Conservation (phyloP, 2,797 vertebrate genomes). For the Taeniopygia guttata region DNA sequence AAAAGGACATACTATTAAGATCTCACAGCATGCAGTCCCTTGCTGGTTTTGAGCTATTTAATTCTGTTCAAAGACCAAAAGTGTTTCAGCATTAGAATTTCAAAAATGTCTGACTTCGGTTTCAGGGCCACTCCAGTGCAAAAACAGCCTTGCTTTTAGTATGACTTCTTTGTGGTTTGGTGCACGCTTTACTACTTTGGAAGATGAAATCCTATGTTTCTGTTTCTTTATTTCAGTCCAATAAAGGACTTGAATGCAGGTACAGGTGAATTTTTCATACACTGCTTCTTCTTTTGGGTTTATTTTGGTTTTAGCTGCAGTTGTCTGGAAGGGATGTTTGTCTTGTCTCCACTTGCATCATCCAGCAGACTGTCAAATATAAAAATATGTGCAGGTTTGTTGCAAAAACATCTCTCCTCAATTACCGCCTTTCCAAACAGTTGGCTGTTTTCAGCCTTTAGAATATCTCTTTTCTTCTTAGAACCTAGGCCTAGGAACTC, state of each 20-base stretch:
- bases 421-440: slow-evolving; percentile 38
- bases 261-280: slow-evolving; percentile 30
- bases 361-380: slow-evolving; percentile 50
- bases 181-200: not conserved
- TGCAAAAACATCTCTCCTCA: slow-evolving; percentile 27
- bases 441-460: slow-evolving; percentile 16
- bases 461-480: not conserved
- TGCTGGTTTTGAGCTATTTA: slow-evolving; percentile 43
- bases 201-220: not conserved
- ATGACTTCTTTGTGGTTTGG: not conserved
- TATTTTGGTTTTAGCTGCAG: not conserved
- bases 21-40: slow-evolving; percentile 20
- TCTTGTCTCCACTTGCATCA: slow-evolving; percentile 30
- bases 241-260: not conserved
- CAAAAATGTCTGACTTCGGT: not conserved
- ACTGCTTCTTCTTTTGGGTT: not conserved
- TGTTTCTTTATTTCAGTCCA: slow-evolving; percentile 1
- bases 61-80: slow-evolving; percentile 33
- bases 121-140: not conserved
- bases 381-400: slow-evolving; percentile 42
- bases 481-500: not conserved
- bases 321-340: not conserved
- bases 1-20: slow-evolving; percentile 50
- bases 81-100: not conserved
- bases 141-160: not conserved